Percentiles rank a stretch among this genome's conserved stretches.
These are phyloP conservation scores for Kryptopterus vitreolus DNA, from an alignment of 2,797 vertebrate genomes.

Conservation along the genomic window DNA sequence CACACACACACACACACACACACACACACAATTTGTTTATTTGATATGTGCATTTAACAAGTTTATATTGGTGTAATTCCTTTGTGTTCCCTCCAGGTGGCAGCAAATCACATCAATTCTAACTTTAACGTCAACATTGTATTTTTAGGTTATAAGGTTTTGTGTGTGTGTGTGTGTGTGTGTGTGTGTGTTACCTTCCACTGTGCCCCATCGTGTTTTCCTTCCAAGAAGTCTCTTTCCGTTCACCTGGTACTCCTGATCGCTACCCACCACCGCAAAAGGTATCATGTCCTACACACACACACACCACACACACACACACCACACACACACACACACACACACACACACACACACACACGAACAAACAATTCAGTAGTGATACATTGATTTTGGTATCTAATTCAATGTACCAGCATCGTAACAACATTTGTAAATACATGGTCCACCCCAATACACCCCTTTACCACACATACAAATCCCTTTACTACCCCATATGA, in stretches of 20 bases:
- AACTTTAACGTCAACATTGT: neutral
- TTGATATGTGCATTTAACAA: neutral
- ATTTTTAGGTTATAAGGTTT: neutral
- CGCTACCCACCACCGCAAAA: constrained; percentile 86
- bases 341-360: constrained; percentile 5
- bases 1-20: neutral
- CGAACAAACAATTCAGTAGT: neutral
- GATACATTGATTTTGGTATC: neutral
- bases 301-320: constrained; percentile 36
- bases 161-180: constrained; percentile 23
- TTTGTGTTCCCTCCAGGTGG: constrained; percentile 55
- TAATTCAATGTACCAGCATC: neutral
- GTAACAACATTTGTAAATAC: neutral
- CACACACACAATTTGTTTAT: neutral
- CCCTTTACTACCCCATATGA: neutral
- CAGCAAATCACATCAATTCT: constrained; percentile 38
- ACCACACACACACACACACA: constrained; percentile 1
- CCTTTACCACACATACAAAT: too few species aligned
- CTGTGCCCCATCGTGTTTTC: constrained; percentile 88
- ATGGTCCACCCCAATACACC: neutral
- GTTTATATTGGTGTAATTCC: neutral
- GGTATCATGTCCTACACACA: constrained; percentile 84
- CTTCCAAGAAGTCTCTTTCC: constrained; percentile 84
- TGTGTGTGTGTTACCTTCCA: constrained; percentile 76
- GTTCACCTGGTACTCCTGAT: constrained; percentile 87